Evolutionary conservation across 2,888 invertebrate genomes (phyloP).

Genomic region (Scaptodrosophila latifasciaeformis): DNA sequence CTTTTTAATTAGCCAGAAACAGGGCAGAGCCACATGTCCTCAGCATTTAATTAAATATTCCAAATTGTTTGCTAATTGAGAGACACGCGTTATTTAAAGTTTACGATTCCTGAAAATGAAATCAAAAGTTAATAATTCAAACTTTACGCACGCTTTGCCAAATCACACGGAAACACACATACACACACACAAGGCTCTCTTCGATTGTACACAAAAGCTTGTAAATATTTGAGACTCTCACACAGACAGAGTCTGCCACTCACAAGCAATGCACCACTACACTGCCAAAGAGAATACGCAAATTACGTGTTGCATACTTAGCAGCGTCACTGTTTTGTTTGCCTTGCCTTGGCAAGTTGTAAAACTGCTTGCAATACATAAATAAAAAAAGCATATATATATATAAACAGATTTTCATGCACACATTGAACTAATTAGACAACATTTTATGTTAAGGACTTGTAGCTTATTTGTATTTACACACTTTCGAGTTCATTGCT

Average conservation of each 20-base stretch:
- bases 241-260: neutral
- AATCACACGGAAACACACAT: no score
- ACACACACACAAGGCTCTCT: no score
- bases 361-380: constrained; percentile 1
- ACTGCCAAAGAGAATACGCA: neutral
- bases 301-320: constrained; percentile 9
- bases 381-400: no score
- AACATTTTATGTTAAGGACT: neutral
- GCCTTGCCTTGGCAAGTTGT: constrained; percentile 4
- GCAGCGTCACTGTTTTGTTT: constrained; percentile 4
- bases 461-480: constrained; percentile 19
- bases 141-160: no score
- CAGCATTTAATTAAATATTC: no score
- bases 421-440: constrained; percentile 35
- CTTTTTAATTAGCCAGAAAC: no score
- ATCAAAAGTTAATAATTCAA: neutral
- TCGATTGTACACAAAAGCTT: no score
- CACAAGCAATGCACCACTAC: neutral
- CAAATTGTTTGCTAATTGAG: no score
- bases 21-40: no score
- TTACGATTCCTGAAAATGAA: no score
- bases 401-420: no score
- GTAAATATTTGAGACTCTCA: neutral
- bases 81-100: no score
- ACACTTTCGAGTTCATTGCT: constrained; percentile 17